Evolutionary conservation across 2,113 vertebrate species (phyloP).

Genomic region (Microtus montanus): DNA sequence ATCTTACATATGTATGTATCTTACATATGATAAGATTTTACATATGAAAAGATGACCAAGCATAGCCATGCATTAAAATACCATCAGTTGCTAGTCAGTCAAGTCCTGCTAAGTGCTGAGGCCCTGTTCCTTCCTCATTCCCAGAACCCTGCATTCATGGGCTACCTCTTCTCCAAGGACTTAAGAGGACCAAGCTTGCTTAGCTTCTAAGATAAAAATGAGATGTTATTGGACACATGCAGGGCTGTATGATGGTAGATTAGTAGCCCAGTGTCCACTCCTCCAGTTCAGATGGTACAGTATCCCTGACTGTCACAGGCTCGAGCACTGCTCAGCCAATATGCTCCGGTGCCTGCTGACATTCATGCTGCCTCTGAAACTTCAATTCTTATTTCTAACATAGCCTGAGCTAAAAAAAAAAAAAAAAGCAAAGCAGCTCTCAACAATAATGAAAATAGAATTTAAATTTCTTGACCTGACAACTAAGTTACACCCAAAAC

Average conservation of each 20-base stretch:
- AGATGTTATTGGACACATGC: too few relatives aligned
- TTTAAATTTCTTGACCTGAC: neutral
- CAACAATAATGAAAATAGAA: neutral
- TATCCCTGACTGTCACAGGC: neutral
- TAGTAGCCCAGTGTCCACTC: neutral
- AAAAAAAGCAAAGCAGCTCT: neutral
- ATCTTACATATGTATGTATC: too few relatives aligned
- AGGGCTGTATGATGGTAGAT: neutral
- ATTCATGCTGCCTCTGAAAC: neutral
- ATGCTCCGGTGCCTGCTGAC: neutral
- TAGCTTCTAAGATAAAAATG: neutral
- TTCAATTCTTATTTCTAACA: neutral
- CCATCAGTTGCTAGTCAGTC: neutral
- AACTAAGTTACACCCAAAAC: neutral
- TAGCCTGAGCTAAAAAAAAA: neutral
- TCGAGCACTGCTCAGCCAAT: constrained; percentile 3
- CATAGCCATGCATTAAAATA: neutral
- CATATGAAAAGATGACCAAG: neutral
- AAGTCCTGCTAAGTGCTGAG: neutral
- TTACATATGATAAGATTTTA: neutral
- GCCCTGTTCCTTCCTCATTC: neutral
- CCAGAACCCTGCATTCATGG: neutral
- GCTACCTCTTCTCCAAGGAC: neutral
- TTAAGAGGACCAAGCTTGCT: neutral
- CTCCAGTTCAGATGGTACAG: neutral